Percentiles rank a stretch among this genome's conserved stretches.
phyloP scores from a whole-genome alignment of 2,797 vertebrate genomes.

The Sorex maritimensis region DNA sequence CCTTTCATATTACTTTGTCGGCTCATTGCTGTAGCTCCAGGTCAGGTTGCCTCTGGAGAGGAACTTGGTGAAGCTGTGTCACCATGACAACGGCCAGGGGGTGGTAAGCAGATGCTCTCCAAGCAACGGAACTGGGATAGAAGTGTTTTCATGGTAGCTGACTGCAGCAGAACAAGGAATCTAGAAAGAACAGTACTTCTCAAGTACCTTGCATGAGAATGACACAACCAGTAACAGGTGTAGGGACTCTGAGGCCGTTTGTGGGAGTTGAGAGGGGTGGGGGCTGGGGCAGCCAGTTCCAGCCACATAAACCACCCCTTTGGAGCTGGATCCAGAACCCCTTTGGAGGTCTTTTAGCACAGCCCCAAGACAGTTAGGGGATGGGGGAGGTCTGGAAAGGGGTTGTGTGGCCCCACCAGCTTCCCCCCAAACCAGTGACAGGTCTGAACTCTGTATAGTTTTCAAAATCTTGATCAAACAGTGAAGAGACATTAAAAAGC shows the following conservation, averaged over 20 bases:
- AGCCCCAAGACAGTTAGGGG: no score
- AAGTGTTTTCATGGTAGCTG: not conserved
- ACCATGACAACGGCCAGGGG: constrained; percentile 57
- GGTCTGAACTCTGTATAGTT: no score
- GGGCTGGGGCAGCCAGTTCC: no score
- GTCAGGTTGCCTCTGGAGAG: constrained; percentile 59
- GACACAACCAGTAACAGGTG: not conserved
- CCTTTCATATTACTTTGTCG: not conserved
- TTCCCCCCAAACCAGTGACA: no score
- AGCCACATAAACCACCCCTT: no score
- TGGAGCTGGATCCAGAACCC: no score
- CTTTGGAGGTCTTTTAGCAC: no score
- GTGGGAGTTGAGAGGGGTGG: not conserved
- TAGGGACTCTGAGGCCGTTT: not conserved
- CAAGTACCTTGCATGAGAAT: constrained; percentile 28
- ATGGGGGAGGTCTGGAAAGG: no score
- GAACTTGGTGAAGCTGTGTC: not conserved
- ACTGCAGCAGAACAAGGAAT: not conserved
- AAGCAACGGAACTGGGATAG: not conserved
- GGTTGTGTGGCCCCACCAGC: no score
- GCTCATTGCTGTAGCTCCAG: constrained; percentile 5
- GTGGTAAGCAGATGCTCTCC: not conserved
- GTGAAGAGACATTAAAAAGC: no score
- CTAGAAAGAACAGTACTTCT: constrained; percentile 29
- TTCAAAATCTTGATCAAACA: no score